Base-by-base conservation (phyloP, 2,797 vertebrate species). In the Erethizon dorsatum region DNA sequence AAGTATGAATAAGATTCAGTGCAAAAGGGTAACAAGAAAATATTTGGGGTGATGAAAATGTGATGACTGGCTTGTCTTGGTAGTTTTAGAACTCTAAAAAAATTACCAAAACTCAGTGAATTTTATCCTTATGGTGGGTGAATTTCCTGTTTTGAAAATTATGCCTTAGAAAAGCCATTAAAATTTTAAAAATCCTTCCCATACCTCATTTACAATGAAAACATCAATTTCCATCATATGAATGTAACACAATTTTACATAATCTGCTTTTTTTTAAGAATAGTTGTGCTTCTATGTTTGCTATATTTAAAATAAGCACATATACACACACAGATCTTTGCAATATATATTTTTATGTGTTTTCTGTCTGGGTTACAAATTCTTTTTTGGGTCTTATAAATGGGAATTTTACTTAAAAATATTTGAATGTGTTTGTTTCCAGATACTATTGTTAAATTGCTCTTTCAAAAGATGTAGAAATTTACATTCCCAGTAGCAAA, bases 391-490 rank as follows among this genome's bases (percentile, higher is more conserved):
- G 20, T 89, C 7, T 69, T 96, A 85, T 73, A 88, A 94, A 50
- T 92, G 57, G 22, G 11, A 95, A 85, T n/a, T 73, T 26, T 59
- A 67, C 57, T 97, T 93, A 85, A 90, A 93, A 90, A 85, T 93
- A 91, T 79, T 88, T 93, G 20, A 91, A 56, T 73, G 15, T 93
- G 61, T 94, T 90, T 94, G 33, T 79, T 11, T 95, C 11, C 82
- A 83, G 63, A 83, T 67, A 83, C 6, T 84, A 59, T 88, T 75
- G 45, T 88, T 95, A 83, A 95, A 67, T 83, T 92, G 41, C n/a
- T 78, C 88, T 95, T 75, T 88, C 61, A 45, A 96, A 96, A 83
- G 28, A 91, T 83, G 45, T 33, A 92, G 61, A 93, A 75, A 97
- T 96, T 85, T 93, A 87, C 90, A 85, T 87, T 88, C 61, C 63